phyloP scores from a whole-genome alignment of 2,797 vertebrate genomes.

The Ibycter americanus region DNA sequence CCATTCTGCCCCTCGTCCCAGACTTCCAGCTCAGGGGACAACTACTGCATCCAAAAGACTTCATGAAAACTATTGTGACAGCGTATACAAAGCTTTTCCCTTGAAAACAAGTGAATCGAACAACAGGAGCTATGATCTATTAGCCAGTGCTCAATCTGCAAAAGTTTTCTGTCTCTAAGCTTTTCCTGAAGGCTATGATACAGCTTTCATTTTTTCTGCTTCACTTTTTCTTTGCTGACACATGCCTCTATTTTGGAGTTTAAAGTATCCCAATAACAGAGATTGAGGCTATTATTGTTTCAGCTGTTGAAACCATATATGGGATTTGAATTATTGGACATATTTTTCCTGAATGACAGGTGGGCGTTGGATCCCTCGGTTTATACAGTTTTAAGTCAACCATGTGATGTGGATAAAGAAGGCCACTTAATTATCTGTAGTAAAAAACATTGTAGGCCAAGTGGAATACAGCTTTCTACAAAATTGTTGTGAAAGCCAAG shows the following conservation, averaged over 20 bases:
- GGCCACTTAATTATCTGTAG: background rate
- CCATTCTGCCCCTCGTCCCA: too few relatives aligned
- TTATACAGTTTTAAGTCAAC: background rate
- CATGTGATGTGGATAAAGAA: background rate
- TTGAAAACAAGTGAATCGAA: background rate
- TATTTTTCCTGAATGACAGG: background rate
- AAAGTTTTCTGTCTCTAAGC: background rate
- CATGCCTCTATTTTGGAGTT: background rate
- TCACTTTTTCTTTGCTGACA: background rate
- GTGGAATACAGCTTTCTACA: background rate
- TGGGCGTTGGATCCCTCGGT: background rate
- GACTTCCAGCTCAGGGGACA: too few relatives aligned
- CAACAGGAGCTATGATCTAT: background rate
- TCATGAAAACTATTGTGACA: background rate
- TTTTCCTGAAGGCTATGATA: background rate
- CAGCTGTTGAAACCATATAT: background rate
- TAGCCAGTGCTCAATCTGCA: background rate
- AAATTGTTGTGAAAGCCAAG: conserved; percentile 6
- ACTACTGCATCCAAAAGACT: background rate
- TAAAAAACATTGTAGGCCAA: background rate
- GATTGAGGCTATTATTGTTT: background rate
- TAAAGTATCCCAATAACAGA: background rate
- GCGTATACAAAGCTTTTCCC: background rate
- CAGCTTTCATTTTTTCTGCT: background rate
- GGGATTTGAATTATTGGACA: background rate